These are phyloP conservation scores for Fopius arisanus DNA, from an alignment of 1,140 invertebrate genomes.

Conservation along the genomic window DNA sequence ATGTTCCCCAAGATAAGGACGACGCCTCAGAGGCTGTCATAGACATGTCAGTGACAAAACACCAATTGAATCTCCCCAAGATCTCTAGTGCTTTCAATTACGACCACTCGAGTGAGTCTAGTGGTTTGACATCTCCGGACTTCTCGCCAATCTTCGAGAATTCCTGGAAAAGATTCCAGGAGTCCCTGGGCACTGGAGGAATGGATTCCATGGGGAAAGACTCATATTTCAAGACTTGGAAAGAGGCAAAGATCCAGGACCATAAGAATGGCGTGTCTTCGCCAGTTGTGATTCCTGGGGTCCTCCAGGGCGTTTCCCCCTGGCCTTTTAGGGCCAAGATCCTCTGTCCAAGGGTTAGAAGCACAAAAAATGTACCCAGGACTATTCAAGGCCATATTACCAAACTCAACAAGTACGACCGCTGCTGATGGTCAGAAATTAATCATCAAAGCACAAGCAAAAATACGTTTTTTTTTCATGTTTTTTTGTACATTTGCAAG, in stretches of 20 bases:
- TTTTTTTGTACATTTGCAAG: not conserved
- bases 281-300: conserved; percentile 64
- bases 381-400: conserved; percentile 42
- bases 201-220: conserved; percentile 57
- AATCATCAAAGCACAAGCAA: not conserved
- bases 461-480: conserved; percentile 12
- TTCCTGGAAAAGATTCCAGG: conserved; percentile 42
- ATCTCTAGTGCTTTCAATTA: conserved; percentile 38
- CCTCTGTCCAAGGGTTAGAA: conserved; percentile 67
- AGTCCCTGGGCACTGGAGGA: conserved; percentile 50
- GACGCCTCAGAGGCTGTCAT: conserved; percentile 30
- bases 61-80: conserved; percentile 34
- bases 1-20: conserved; percentile 49
- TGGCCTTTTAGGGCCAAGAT: conserved; percentile 57
- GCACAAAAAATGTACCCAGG: conserved; percentile 66
- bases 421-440: conserved; percentile 50
- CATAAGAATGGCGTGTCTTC: conserved; percentile 55
- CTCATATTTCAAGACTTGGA: conserved; percentile 71
- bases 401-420: conserved; percentile 41
- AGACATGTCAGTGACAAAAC: not conserved
- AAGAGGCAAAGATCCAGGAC: conserved; percentile 51
- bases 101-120: conserved; percentile 49
- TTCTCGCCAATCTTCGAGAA: conserved; percentile 48
- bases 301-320: conserved; percentile 50
- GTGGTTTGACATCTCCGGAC: conserved; percentile 54